phyloP scores from a whole-genome alignment of 37 sponge, comb jelly and placozoan genomes.

The Spongilla lacustris region DNA sequence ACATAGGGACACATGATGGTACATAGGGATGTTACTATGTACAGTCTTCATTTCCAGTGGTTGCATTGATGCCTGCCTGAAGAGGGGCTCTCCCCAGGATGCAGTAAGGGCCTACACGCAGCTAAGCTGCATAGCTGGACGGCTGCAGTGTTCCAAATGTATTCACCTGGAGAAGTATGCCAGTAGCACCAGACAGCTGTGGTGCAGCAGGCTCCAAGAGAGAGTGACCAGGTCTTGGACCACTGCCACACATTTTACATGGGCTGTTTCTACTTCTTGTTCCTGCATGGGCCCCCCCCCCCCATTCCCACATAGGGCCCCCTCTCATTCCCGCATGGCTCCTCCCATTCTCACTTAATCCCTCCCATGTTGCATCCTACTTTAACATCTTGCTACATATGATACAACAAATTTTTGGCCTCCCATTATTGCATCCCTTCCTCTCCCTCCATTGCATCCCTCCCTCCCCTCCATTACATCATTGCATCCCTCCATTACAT shows the following conservation, averaged over 20 bases:
- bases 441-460: no score
- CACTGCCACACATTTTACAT: not conserved
- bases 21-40: not conserved
- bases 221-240: constrained; percentile 9
- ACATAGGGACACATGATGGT: no score
- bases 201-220: not conserved
- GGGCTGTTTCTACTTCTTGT: not conserved
- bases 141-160: not conserved
- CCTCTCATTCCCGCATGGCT: no score
- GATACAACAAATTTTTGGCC: no score
- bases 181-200: not conserved
- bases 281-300: no score
- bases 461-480: no score
- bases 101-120: not conserved
- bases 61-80: not conserved
- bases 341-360: no score
- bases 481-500: no score
- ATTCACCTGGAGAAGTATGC: not conserved
- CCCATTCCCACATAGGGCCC: no score
- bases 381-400: no score
- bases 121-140: not conserved
- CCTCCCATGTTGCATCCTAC: no score
- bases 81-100: not conserved
- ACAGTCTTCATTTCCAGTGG: not conserved
- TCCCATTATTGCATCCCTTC: no score